Percentiles rank a stretch among this genome's conserved stretches.
phyloP scores from a whole-genome alignment of 92 coral and sea anemone species.

The Paramuricea clavata region DNA sequence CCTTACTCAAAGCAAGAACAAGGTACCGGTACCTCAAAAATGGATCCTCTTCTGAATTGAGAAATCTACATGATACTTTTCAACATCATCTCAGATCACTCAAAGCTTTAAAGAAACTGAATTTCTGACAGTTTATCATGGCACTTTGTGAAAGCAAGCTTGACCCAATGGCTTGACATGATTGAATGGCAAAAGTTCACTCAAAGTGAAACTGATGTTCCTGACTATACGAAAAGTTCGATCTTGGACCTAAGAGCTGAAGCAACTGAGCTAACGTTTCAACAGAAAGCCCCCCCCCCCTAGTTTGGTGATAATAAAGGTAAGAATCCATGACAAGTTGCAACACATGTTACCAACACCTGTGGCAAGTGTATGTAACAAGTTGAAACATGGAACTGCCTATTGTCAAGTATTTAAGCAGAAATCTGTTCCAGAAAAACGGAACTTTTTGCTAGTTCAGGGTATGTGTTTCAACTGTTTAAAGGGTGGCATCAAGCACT shows the following conservation, averaged over 20 bases:
- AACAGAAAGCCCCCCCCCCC: no score
- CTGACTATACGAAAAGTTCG: constrained; percentile 38
- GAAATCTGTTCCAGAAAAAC: no score
- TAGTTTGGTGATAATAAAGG: constrained; percentile 21
- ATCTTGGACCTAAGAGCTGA: constrained; percentile 67
- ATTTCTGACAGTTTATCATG: constrained; percentile 43
- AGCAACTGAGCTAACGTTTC: constrained; percentile 58
- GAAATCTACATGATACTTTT: constrained; percentile 57
- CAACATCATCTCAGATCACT: constrained; percentile 59
- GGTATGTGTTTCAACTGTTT: no score
- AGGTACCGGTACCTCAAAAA: constrained; percentile 54
- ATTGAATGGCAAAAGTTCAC: constrained; percentile 73
- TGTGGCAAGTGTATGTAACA: no score
- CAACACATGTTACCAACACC: no score
- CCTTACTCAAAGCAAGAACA: constrained; percentile 58
- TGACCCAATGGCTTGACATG: constrained; percentile 55
- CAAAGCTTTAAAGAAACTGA: constrained; percentile 54
- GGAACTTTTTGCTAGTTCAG: no score
- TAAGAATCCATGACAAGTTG: no score
- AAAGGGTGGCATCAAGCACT: no score
- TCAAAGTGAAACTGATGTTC: constrained; percentile 46
- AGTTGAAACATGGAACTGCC: no score
- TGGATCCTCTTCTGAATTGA: constrained; percentile 56
- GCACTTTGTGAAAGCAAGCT: constrained; percentile 34
- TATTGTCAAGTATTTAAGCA: no score